phyloP scores from a whole-genome alignment of 2,797 vertebrate genomes.

The Alca torda region DNA sequence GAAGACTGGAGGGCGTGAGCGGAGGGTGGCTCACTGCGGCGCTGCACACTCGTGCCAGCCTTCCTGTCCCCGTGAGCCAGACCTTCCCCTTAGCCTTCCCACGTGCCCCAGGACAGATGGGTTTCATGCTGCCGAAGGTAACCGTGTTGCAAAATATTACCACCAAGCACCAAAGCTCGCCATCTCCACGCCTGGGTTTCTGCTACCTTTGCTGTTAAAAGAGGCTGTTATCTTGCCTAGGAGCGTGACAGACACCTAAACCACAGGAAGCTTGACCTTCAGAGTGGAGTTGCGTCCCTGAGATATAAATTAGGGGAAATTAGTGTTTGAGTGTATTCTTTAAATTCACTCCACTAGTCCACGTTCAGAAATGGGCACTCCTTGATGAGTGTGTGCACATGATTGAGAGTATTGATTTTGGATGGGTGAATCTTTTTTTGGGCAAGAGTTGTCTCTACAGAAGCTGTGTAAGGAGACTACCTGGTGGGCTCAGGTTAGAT shows the following conservation, averaged over 20 bases:
- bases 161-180: neutral
- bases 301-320: neutral
- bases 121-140: neutral
- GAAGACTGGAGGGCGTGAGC: neutral
- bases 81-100: neutral
- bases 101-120: fast-evolving
- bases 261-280: neutral
- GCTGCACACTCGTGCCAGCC: fast-evolving
- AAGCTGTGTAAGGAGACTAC: neutral
- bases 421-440: neutral
- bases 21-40: neutral
- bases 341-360: neutral
- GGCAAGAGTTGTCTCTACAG: neutral
- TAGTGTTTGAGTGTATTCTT: neutral
- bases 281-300: neutral
- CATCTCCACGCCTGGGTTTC: neutral
- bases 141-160: neutral
- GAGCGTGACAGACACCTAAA: neutral
- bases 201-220: neutral
- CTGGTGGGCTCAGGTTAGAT: neutral
- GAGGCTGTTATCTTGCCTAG: neutral
- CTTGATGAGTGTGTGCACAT: neutral
- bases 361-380: neutral
- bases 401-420: fast-evolving
- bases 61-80: neutral